Conservation (phyloP, 2,888 invertebrate genomes). For the Aporophyla lueneburgensis region DNA sequence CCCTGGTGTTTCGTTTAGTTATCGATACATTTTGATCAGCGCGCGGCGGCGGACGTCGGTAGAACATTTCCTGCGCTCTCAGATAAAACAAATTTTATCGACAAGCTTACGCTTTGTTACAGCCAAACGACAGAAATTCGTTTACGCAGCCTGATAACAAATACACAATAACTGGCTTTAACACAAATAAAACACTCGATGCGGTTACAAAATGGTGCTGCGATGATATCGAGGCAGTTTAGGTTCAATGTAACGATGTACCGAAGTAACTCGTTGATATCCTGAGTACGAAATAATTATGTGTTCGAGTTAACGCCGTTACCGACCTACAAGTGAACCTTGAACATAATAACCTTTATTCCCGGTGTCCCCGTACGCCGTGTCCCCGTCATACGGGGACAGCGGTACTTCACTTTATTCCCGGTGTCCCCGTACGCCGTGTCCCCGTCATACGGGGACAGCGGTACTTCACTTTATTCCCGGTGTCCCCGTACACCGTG, state of each 20-base stretch:
- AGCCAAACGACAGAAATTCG: slow-evolving; percentile 53
- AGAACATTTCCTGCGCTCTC: slow-evolving; percentile 54
- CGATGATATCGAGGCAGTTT: slow-evolving; percentile 16
- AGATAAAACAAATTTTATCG: slow-evolving; percentile 66
- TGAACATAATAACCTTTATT: too few relatives aligned
- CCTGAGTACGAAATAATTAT: neutral
- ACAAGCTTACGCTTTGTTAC: slow-evolving; percentile 59
- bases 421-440: too few relatives aligned
- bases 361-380: too few relatives aligned
- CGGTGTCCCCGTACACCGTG: too few relatives aligned
- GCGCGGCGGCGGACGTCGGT: slow-evolving; percentile 49
- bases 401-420: too few relatives aligned
- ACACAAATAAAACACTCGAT: slow-evolving; percentile 36
- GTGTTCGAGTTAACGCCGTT: neutral
- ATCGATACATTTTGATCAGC: slow-evolving; percentile 65
- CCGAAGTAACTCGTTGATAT: neutral
- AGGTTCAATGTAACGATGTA: slow-evolving; percentile 1
- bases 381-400: too few relatives aligned
- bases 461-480: too few relatives aligned
- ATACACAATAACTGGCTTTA: slow-evolving; percentile 50
- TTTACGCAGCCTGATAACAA: slow-evolving; percentile 52
- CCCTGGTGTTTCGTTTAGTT: slow-evolving; percentile 54
- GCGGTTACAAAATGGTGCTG: slow-evolving; percentile 10
- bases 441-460: too few relatives aligned
- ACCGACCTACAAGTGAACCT: neutral